These are phyloP conservation scores for Parelbella ahira DNA, from an alignment of 2,888 invertebrate genomes.

Conservation along the genomic window DNA sequence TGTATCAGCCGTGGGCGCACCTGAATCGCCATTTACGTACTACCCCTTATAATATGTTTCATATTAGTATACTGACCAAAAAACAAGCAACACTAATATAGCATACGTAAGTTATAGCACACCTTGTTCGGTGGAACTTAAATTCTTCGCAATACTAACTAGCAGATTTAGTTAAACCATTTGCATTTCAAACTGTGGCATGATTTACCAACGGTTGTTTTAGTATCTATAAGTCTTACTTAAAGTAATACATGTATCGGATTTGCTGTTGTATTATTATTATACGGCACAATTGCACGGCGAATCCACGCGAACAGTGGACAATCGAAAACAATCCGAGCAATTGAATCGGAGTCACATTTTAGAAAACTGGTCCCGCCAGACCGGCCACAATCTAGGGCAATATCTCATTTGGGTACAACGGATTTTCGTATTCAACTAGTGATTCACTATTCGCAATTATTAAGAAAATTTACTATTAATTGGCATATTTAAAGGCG, in stretches of 20 bases:
- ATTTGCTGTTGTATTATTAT: conserved; percentile 27
- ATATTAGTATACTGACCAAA: conserved; percentile 30
- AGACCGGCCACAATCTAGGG: conserved; percentile 45
- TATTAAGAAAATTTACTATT: not conserved
- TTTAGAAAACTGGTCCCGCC: conserved; percentile 51
- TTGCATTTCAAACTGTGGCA: no score
- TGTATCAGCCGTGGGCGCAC: conserved; percentile 64
- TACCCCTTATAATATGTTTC: conserved; percentile 46
- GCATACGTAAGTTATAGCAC: conserved; percentile 7
- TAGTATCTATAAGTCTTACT: no score
- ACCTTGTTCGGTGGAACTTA: conserved; percentile 26
- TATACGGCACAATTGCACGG: not conserved
- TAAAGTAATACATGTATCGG: no score
- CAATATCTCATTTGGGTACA: conserved; percentile 34
- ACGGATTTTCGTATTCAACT: conserved; percentile 22
- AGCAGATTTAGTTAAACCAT: not conserved
- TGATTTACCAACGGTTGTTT: no score
- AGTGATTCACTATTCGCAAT: no score
- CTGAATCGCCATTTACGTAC: conserved; percentile 65
- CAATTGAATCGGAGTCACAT: conserved; percentile 36
- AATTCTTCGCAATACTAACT: conserved; percentile 11
- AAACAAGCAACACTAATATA: conserved; percentile 27
- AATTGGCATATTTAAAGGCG: not conserved
- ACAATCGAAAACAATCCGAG: conserved; percentile 33
- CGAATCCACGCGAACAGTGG: conserved; percentile 14